These are phyloP conservation scores for Drosophila melanocephala DNA, from an alignment of 2,888 invertebrate species.

Conservation along the genomic window DNA sequence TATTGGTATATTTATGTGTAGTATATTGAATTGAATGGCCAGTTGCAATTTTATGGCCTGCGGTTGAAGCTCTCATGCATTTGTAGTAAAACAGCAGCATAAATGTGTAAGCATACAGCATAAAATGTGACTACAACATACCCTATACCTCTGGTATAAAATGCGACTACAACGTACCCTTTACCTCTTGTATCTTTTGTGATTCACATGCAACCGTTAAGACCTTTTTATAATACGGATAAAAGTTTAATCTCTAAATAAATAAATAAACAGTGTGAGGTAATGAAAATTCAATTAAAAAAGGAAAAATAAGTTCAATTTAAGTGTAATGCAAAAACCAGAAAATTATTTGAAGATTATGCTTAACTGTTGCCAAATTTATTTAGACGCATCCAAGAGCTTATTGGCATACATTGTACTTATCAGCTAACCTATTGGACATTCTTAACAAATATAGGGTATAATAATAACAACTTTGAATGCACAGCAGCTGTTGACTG, in stretches of 20 bases:
- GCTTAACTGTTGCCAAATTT: not conserved
- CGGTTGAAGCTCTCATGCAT: conserved; percentile 36
- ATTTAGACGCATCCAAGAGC: not conserved
- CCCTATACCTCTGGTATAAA: not conserved
- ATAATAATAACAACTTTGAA: conserved; percentile 11
- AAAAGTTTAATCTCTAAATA: not conserved
- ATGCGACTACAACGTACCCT: not conserved
- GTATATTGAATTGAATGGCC: conserved; percentile 48
- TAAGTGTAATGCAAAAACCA: not conserved
- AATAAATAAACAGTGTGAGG: not conserved
- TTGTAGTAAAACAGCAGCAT: conserved; percentile 22
- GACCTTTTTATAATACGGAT: not conserved
- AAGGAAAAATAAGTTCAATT: not conserved
- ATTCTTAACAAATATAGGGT: not conserved
- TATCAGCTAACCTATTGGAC: not conserved
- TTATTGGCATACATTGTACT: not conserved
- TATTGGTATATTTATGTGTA: conserved; percentile 6
- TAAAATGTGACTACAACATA: not conserved
- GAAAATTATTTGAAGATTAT: not conserved
- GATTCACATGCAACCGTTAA: not conserved
- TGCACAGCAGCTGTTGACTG: conserved; percentile 30
- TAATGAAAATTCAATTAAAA: not conserved
- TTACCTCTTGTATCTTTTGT: not conserved
- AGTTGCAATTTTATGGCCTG: conserved; percentile 52
- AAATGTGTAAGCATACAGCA: not conserved